phyloP scores from a whole-genome alignment of 1,140 invertebrate species.

The Conus ventricosus region DNA sequence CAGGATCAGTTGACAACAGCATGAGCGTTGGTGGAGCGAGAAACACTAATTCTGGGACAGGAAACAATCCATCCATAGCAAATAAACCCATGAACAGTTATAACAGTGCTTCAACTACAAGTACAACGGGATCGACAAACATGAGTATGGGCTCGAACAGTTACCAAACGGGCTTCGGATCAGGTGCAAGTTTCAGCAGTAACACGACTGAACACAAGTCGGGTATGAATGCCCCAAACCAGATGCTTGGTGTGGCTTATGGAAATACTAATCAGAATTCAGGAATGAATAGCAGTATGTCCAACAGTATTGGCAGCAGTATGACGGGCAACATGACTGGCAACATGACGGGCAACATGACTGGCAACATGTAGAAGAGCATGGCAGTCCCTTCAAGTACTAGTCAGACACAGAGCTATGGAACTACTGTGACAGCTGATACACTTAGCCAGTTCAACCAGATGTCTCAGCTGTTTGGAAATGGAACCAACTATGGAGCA shows the following conservation, averaged over 20 bases:
- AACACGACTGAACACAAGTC: background rate
- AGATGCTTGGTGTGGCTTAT: background rate
- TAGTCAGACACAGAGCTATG: background rate
- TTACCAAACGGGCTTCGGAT: background rate
- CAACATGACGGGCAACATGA: background rate
- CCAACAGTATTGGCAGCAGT: background rate
- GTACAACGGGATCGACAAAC: background rate
- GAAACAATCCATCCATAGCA: background rate
- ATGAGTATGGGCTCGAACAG: too few species aligned
- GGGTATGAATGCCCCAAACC: background rate
- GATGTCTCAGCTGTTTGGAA: conserved; percentile 14
- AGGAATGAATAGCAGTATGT: background rate
- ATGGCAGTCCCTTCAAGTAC: background rate
- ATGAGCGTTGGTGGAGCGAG: background rate
- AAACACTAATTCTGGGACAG: background rate
- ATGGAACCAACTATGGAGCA: background rate
- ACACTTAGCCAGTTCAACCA: conserved; percentile 2
- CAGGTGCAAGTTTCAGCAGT: conserved; percentile 1
- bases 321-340: background rate
- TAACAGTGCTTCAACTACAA: background rate
- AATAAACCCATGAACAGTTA: background rate
- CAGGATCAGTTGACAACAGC: background rate
- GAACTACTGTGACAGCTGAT: background rate
- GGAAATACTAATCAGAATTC: background rate
- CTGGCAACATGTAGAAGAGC: background rate